Conservation (phyloP, 2,888 invertebrate species). For the Lasiommata megera region DNA sequence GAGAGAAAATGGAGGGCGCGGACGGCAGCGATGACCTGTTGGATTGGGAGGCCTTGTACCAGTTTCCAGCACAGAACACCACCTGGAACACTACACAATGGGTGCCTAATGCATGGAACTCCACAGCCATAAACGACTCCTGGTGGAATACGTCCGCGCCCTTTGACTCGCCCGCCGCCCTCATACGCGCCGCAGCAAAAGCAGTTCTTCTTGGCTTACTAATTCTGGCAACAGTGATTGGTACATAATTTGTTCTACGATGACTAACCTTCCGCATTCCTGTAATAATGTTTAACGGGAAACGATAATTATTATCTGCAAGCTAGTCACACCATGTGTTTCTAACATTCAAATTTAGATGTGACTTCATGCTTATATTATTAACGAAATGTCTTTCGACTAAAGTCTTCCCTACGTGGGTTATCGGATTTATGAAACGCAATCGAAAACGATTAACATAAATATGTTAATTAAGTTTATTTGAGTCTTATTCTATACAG, state of each 20-base stretch:
- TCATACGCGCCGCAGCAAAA: slow-evolving; percentile 83
- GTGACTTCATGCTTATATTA: not conserved
- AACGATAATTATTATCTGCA: slow-evolving; percentile 17
- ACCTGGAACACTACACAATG: slow-evolving; percentile 63
- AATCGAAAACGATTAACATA: too few relatives aligned
- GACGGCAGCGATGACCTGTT: slow-evolving; percentile 62
- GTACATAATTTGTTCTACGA: slow-evolving; percentile 53
- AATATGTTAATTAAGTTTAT: too few relatives aligned
- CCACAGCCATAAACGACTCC: slow-evolving; percentile 59
- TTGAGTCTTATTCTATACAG: too few relatives aligned
- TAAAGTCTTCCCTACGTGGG: too few relatives aligned
- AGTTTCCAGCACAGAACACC: slow-evolving; percentile 57
- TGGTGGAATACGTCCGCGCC: slow-evolving; percentile 70
- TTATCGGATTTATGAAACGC: too few relatives aligned
- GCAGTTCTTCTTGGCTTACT: slow-evolving; percentile 82
- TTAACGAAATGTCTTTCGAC: too few relatives aligned
- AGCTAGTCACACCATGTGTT: slow-evolving; percentile 2
- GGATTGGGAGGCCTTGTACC: slow-evolving; percentile 71
- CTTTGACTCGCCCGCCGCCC: slow-evolving; percentile 74
- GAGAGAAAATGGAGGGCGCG: slow-evolving; percentile 77
- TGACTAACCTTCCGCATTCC: slow-evolving; percentile 14
- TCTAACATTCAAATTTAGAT: not conserved
- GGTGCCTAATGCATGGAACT: slow-evolving; percentile 59
- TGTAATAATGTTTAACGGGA: slow-evolving; percentile 13
- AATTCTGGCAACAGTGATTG: slow-evolving; percentile 83